Evolutionary conservation across 2,888 invertebrate species (phyloP), one percentile per base, ranked within the genome.

Genomic region (Malthinus seriepunctatus): DNA sequence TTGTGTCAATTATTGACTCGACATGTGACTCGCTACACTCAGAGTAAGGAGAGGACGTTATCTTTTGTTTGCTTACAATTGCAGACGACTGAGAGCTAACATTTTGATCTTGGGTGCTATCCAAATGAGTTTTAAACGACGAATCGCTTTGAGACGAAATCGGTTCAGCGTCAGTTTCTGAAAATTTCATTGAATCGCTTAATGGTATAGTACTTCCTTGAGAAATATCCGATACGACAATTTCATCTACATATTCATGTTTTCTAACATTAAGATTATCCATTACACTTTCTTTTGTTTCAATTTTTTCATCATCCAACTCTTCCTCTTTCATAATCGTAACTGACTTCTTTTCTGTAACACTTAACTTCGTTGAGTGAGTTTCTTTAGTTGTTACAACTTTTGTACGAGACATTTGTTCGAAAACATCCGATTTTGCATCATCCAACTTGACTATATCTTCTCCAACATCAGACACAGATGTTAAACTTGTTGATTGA

Each of bases 111-210:
- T 71, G 69, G 33, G 67, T 44, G n/a, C 64, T 64, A 44, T 67
- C 69, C 11, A 65, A 63, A 33, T 72, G 71, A n/a, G 71, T 56
- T 62, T 65, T 70, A 38, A 63, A 67, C 1, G 71, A 73, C 4
- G 74, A 71, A 52, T 76, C 78, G 1, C 75, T 76, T 66, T 75
- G 76, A 12, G 76, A 76, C 4, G 75, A 76, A 15, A 71, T 66
- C 5, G 73, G 73, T 61, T 76, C 76, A 9, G 66, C 67, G 62
- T 76, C 75, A 8, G 74, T 74, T 65, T 74, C 76, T 1, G 72
- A 73, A 48, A 69, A 69, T 54, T 71, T 73, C n/a, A 69, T 63
- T 11, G 72, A 73, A 56, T 71, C 71, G 52, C 70, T 74, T 38
- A 62, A 64, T 14, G 51, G 58, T 42, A 65, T 63, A 6, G 66